Conservation (phyloP, 2,797 vertebrate genomes). For the Sparus aurata region DNA sequence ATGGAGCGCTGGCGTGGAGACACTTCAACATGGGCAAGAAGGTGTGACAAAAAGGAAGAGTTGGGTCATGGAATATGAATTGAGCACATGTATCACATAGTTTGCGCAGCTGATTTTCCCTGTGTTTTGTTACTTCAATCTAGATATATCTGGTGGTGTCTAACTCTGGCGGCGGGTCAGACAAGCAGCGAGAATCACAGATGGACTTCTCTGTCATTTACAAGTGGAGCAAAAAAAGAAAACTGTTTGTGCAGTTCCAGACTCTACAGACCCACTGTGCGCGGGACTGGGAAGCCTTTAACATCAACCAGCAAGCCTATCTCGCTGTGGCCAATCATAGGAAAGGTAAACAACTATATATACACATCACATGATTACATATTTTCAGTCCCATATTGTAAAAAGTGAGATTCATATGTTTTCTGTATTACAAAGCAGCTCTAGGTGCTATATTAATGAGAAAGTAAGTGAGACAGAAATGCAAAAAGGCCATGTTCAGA, state of each 20-base stretch:
- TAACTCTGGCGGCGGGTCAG: constrained; percentile 85
- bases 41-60: constrained; percentile 75
- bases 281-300: constrained; percentile 97
- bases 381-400: too few relatives aligned
- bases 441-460: too few relatives aligned
- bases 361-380: not conserved
- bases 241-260: constrained; percentile 90
- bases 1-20: constrained; percentile 93
- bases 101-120: not conserved
- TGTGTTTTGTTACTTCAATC: constrained; percentile 43
- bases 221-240: constrained; percentile 92
- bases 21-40: constrained; percentile 93
- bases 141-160: constrained; percentile 95
- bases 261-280: constrained; percentile 92
- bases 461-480: too few relatives aligned
- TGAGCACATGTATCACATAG: not conserved
- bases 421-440: too few relatives aligned
- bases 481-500: too few relatives aligned
- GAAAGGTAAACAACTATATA: constrained; percentile 85
- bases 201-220: constrained; percentile 94
- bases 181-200: constrained; percentile 77
- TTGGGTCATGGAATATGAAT: not conserved
- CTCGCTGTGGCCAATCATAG: constrained; percentile 97
- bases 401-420: too few relatives aligned
- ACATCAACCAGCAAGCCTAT: constrained; percentile 90